These are phyloP conservation scores for Erebia ligea DNA, from an alignment of 2,888 invertebrate species.

Conservation along the genomic window DNA sequence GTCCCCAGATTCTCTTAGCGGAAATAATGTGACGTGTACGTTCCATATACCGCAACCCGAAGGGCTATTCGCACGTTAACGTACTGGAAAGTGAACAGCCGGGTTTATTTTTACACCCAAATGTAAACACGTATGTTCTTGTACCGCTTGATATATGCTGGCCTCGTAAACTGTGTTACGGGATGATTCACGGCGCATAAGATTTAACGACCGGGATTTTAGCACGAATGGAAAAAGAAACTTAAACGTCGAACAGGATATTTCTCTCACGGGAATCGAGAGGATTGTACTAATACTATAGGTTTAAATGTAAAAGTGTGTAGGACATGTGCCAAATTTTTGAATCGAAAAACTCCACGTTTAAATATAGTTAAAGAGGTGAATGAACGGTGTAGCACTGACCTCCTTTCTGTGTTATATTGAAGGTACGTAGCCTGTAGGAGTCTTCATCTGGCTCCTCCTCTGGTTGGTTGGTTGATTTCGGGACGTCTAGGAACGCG, in stretches of 20 bases:
- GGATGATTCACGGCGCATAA: constrained; percentile 67
- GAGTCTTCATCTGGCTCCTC: constrained; percentile 92
- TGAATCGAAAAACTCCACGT: constrained; percentile 60
- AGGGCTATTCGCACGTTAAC: constrained; percentile 23
- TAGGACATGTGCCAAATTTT: constrained; percentile 68
- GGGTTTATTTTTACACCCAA: constrained; percentile 68
- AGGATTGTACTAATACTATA: constrained; percentile 23
- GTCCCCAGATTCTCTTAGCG: background rate
- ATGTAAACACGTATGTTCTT: constrained; percentile 62
- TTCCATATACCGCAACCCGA: constrained; percentile 12
- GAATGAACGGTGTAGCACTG: constrained; percentile 74
- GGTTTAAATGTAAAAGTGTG: constrained; percentile 26
- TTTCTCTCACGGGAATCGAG: constrained; percentile 31
- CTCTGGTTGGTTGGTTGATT: constrained; percentile 64
- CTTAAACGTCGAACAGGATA: constrained; percentile 13
- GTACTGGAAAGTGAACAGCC: constrained; percentile 24
- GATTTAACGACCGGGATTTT: constrained; percentile 56
- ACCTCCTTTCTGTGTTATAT: constrained; percentile 95
- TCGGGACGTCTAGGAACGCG: constrained; percentile 88
- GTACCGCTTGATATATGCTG: constrained; percentile 64
- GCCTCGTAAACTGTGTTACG: constrained; percentile 61
- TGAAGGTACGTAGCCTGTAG: constrained; percentile 95
- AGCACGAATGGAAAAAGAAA: constrained; percentile 52
- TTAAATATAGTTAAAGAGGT: constrained; percentile 68
- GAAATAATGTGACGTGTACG: background rate